Conservation (phyloP, 2,888 invertebrate genomes). For the Keiferia lycopersicella region DNA sequence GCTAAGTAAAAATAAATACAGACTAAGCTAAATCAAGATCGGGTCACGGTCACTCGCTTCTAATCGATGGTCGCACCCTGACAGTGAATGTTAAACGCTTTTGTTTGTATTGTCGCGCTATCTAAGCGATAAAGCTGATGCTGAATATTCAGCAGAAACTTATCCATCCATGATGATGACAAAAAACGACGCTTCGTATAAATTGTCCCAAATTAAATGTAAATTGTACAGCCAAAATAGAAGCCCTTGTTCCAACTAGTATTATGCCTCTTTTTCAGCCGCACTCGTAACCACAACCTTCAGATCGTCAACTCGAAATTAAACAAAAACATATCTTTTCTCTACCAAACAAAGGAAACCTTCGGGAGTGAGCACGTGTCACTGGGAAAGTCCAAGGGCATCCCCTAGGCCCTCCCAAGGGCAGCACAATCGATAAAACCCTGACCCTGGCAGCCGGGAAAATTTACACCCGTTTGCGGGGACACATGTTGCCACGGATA, state of each 20-base stretch:
- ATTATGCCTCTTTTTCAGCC: too few species aligned
- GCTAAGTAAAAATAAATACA: background rate
- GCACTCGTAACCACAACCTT: too few species aligned
- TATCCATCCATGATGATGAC: too few species aligned
- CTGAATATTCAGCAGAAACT: too few species aligned
- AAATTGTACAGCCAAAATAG: too few species aligned
- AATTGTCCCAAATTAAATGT: too few species aligned
- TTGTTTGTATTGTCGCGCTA: background rate
- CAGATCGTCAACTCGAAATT: too few species aligned
- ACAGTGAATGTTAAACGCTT: background rate
- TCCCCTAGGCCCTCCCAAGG: background rate
- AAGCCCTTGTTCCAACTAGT: too few species aligned
- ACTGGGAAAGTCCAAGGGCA: background rate
- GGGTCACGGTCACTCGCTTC: background rate
- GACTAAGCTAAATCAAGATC: background rate
- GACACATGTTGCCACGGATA: conserved; percentile 2
- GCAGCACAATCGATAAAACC: conserved; percentile 7
- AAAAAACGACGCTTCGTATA: too few species aligned
- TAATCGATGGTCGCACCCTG: background rate
- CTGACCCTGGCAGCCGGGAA: conserved; percentile 9
- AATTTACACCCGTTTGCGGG: background rate
- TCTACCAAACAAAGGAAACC: background rate
- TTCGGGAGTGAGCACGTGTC: background rate
- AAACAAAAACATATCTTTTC: background rate
- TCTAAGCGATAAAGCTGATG: background rate